Conservation (phyloP, 2,113 vertebrate genomes). For the Axis porcinus region DNA sequence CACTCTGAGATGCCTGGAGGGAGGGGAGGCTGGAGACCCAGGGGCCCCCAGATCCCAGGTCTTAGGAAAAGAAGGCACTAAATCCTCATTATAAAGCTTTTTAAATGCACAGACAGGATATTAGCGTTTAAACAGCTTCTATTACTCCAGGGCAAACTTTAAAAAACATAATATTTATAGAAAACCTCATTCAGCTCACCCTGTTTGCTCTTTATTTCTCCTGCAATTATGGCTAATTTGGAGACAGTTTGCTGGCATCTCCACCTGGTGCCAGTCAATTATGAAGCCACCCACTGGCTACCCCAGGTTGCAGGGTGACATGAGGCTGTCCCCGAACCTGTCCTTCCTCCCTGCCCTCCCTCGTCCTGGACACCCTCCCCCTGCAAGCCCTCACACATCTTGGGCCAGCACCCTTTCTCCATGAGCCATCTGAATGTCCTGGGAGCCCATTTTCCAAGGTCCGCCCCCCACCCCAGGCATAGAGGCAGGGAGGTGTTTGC, state of each 20-base stretch:
- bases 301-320: background rate
- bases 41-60: background rate
- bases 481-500: background rate
- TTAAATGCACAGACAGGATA: constrained; percentile 71
- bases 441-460: background rate
- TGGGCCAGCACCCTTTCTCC: background rate
- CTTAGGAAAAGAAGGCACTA: background rate
- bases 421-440: background rate
- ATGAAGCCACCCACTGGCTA: background rate
- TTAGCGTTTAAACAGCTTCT: constrained; percentile 63
- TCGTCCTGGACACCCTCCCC: fast-evolving
- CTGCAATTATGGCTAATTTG: constrained; percentile 66
- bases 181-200: constrained; percentile 59
- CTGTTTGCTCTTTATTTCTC: constrained; percentile 58
- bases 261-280: constrained; percentile 27
- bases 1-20: background rate
- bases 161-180: constrained; percentile 76
- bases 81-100: constrained; percentile 62
- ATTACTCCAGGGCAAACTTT: constrained; percentile 75
- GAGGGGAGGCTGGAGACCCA: background rate
- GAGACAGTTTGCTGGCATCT: constrained; percentile 48
- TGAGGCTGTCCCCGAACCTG: fast-evolving
- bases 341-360: background rate
- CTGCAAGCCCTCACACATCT: fast-evolving
- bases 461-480: fast-evolving